A percentile compares a stretch with the other conserved stretches of the same genome.
Conservation (phyloP, 1,140 invertebrate species). For the Ruditapes philippinarum region DNA sequence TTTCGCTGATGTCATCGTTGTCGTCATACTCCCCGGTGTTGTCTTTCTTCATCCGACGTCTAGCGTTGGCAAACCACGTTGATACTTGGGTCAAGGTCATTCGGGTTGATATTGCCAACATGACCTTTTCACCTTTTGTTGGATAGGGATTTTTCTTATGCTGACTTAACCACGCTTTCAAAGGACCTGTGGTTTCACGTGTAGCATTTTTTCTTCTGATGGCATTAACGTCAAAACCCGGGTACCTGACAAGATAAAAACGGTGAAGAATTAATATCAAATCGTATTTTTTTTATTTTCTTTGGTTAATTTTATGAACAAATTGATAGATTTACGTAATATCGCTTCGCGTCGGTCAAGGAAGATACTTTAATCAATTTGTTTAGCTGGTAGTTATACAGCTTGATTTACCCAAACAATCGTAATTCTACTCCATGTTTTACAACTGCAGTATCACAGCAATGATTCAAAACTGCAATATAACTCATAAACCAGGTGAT, state of each 20-base stretch:
- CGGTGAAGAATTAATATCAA: too few relatives aligned
- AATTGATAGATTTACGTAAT: too few relatives aligned
- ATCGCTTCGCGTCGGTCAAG: too few relatives aligned
- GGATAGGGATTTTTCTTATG: conserved; percentile 99
- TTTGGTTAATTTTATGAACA: too few relatives aligned
- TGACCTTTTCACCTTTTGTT: conserved; percentile 99
- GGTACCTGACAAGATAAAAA: conserved; percentile 46
- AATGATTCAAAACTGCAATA: too few relatives aligned
- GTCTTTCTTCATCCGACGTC: conserved; percentile 94
- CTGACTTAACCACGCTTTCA: conserved; percentile 99
- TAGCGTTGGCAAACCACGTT: conserved; percentile 86
- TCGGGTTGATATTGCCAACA: conserved; percentile 99
- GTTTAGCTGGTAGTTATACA: too few relatives aligned
- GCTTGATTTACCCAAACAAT: too few relatives aligned
- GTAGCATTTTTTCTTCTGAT: conserved; percentile 95
- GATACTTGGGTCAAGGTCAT: conserved; percentile 97
- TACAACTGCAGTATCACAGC: too few relatives aligned
- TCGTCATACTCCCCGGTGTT: conserved; percentile 97
- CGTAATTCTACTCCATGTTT: too few relatives aligned
- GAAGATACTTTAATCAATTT: too few relatives aligned
- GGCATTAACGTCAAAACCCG: conserved; percentile 58
- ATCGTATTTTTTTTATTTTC: too few relatives aligned
- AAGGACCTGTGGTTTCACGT: conserved; percentile 96
- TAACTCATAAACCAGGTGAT: too few relatives aligned
- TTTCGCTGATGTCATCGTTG: conserved; percentile 80